These are phyloP conservation scores for Pachydiplax longipennis DNA, from an alignment of 2,888 invertebrate genomes.

Conservation along the genomic window DNA sequence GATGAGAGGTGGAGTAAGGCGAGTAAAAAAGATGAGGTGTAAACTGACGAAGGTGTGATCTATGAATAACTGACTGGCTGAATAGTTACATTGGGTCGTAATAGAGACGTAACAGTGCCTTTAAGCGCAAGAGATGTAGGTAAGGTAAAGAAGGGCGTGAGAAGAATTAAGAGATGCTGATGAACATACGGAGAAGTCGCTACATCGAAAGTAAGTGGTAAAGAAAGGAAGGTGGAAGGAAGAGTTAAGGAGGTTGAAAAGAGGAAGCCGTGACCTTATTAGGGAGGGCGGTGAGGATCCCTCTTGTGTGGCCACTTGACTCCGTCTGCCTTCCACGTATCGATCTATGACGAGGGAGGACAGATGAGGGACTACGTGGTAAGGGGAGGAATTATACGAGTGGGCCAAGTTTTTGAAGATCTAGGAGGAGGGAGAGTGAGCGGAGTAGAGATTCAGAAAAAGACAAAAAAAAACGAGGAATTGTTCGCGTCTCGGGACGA, in stretches of 20 bases:
- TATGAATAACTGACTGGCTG: background rate
- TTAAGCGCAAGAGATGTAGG: background rate
- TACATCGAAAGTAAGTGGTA: background rate
- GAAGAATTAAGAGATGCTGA: background rate
- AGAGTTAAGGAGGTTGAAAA: background rate
- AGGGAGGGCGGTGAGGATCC: constrained; percentile 1
- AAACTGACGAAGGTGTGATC: too few species aligned
- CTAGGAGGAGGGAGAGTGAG: background rate
- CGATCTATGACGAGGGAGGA: constrained; percentile 49
- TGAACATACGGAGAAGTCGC: background rate
- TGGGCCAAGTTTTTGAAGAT: constrained; percentile 70
- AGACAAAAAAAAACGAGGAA: background rate
- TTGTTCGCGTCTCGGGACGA: background rate
- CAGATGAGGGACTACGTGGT: constrained; percentile 54
- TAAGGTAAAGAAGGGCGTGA: background rate
- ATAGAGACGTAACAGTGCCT: background rate
- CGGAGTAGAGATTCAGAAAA: background rate
- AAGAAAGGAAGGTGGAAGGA: background rate
- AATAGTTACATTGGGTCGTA: too few species aligned
- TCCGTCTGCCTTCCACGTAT: constrained; percentile 35
- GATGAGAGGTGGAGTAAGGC: background rate
- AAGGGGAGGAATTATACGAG: constrained; percentile 55
- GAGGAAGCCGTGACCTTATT: constrained; percentile 32
- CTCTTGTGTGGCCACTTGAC: constrained; percentile 14
- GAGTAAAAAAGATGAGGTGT: background rate